These are phyloP conservation scores for Diadegma fenestrale DNA, from an alignment of 2,888 invertebrate species.

Conservation along the genomic window DNA sequence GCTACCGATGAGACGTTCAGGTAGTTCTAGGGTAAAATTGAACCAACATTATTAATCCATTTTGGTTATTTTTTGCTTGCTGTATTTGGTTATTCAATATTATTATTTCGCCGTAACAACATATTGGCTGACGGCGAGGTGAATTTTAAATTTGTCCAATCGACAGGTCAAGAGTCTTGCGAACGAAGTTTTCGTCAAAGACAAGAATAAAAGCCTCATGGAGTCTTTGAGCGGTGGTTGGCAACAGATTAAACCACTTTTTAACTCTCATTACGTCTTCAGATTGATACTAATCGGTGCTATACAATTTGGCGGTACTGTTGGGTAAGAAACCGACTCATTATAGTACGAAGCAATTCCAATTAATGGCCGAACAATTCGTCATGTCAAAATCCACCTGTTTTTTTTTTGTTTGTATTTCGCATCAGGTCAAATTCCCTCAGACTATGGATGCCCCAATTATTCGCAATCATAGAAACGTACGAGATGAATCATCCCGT, in stretches of 20 bases:
- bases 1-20: slow-evolving; percentile 64
- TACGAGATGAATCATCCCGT: slow-evolving; percentile 77
- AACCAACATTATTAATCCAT: slow-evolving; percentile 24
- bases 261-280: slow-evolving; percentile 87
- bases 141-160: slow-evolving; percentile 27
- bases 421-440: slow-evolving; percentile 90
- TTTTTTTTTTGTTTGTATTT: slow-evolving; percentile 29
- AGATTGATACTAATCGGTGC: slow-evolving; percentile 88
- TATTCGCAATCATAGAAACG: slow-evolving; percentile 90
- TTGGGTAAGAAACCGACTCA: slow-evolving; percentile 86
- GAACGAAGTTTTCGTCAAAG: slow-evolving; percentile 81
- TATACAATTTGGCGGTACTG: slow-evolving; percentile 88
- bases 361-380: background rate
- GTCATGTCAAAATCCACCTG: background rate
- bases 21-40: slow-evolving; percentile 63
- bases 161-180: slow-evolving; percentile 85
- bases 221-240: slow-evolving; percentile 87
- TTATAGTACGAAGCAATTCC: background rate
- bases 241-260: slow-evolving; percentile 89
- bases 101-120: background rate
- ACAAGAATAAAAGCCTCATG: slow-evolving; percentile 73
- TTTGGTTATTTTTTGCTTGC: slow-evolving; percentile 25
- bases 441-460: slow-evolving; percentile 94
- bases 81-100: background rate
- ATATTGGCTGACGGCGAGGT: background rate